Evolutionary conservation across 2,797 vertebrate genomes (phyloP).

Genomic region (Sebastes steindachneri): DNA sequence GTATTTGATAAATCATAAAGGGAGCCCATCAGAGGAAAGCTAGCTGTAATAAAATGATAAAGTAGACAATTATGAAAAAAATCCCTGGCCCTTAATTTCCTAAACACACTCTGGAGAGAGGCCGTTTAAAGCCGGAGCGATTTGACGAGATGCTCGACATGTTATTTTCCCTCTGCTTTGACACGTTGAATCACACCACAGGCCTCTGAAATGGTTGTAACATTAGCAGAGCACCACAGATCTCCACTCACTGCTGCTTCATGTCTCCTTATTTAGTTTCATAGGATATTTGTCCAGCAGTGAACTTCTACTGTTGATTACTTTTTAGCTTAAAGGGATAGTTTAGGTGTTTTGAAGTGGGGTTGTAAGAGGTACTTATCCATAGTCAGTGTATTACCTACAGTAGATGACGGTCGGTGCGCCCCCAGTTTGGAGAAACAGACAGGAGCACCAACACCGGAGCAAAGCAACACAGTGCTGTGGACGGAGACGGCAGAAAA

Average conservation of each 20-base stretch:
- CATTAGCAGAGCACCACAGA: not conserved
- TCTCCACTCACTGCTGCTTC: not conserved
- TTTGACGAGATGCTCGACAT: constrained; percentile 50
- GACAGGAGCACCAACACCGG: no score
- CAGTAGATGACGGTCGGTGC: no score
- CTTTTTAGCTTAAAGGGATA: not conserved
- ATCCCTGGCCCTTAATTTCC: constrained; percentile 67
- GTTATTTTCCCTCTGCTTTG: constrained; percentile 31
- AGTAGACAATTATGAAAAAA: constrained; percentile 81
- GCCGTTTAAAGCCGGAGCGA: constrained; percentile 43
- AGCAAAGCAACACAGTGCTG: no score
- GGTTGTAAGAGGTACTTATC: no score
- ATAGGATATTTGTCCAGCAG: not conserved
- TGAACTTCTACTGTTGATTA: not conserved
- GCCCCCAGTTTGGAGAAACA: no score
- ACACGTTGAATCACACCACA: constrained; percentile 37
- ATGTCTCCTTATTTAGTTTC: not conserved
- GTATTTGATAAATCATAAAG: constrained; percentile 84
- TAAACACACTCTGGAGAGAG: constrained; percentile 71
- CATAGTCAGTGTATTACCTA: no score
- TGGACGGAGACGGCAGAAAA: no score
- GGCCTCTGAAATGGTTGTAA: not conserved
- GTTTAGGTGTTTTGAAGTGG: no score
- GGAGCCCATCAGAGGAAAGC: constrained; percentile 77
- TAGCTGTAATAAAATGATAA: constrained; percentile 83